Conservation (phyloP, 2,797 vertebrate species). For the Platyrinchus mystaceus region DNA sequence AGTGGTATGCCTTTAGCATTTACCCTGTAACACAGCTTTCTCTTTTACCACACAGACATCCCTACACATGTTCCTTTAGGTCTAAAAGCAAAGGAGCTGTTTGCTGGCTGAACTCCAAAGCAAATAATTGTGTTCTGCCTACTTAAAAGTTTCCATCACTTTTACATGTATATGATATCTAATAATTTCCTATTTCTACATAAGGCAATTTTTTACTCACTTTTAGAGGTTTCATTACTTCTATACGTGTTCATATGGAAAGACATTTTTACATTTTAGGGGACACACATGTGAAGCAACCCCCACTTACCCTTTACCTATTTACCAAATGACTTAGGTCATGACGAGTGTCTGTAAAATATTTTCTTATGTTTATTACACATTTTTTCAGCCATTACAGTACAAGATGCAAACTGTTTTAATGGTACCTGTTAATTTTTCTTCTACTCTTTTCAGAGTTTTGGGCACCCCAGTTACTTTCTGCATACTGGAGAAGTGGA, state of each 20-base stretch:
- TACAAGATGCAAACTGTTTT: neutral
- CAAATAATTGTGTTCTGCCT: neutral
- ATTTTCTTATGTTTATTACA: neutral
- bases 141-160: neutral
- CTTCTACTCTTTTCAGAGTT: neutral
- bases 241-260: neutral
- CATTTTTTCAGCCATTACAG: neutral
- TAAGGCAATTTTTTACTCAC: neutral
- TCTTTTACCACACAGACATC: neutral
- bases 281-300: rapidly evolving
- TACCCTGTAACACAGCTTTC: neutral
- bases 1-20: neutral
- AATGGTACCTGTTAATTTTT: neutral
- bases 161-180: neutral
- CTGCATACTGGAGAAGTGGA: neutral
- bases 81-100: neutral
- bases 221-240: neutral
- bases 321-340: neutral
- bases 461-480: neutral
- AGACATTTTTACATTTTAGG: neutral
- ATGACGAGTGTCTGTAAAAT: neutral
- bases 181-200: neutral
- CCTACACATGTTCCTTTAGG: neutral
- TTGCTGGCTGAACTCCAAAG: neutral
- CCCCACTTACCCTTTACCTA: neutral